These are phyloP conservation scores for Periophthalmus modestus DNA, from an alignment of 2,113 vertebrate genomes.

Conservation along the genomic window DNA sequence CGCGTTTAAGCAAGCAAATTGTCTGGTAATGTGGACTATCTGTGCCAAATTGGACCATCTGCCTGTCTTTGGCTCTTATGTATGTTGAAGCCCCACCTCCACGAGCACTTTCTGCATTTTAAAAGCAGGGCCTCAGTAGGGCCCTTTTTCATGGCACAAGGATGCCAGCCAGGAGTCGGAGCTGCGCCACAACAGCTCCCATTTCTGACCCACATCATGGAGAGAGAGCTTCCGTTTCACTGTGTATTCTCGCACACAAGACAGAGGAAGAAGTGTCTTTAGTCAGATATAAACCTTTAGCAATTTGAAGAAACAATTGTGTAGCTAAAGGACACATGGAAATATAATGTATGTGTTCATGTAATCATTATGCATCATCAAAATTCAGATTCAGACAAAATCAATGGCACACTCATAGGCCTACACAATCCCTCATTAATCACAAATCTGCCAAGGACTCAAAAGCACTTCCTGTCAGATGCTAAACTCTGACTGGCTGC, in stretches of 20 bases:
- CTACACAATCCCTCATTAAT: conserved; percentile 62
- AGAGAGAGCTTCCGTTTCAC: conserved; percentile 56
- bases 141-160: conserved; percentile 70
- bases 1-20: conserved; percentile 47
- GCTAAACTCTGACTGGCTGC: not conserved
- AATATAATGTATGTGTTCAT: no score
- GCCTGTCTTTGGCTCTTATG: conserved; percentile 68
- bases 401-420: conserved; percentile 8
- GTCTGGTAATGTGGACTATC: conserved; percentile 39
- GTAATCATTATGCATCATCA: no score
- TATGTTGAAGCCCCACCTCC: conserved; percentile 78
- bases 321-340: not conserved
- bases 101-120: conserved; percentile 49
- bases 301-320: not conserved
- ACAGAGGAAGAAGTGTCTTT: not conserved
- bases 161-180: conserved; percentile 68
- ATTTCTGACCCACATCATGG: conserved; percentile 61
- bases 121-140: conserved; percentile 64
- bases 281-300: not conserved
- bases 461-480: conserved; percentile 51
- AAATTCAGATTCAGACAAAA: no score
- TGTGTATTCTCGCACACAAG: conserved; percentile 29
- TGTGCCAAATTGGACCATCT: conserved; percentile 70
- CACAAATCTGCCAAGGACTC: conserved; percentile 51
- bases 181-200: conserved; percentile 55